Percentiles rank a stretch among this genome's conserved stretches.
phyloP scores from a whole-genome alignment of 2,888 invertebrate species.

The Gortyna flavago region DNA sequence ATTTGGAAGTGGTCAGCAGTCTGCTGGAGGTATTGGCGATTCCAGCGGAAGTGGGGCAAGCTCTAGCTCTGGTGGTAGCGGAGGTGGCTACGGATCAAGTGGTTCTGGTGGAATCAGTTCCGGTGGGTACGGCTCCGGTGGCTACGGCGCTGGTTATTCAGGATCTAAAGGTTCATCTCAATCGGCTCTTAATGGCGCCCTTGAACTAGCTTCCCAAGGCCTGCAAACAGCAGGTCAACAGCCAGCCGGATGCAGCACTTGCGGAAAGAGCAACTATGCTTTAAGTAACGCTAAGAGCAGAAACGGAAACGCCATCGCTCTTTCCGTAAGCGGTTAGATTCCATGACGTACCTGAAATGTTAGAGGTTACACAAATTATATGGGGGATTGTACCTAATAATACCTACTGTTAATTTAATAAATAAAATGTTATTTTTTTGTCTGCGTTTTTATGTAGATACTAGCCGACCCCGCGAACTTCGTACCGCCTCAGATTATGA shows the following conservation, averaged over 20 bases:
- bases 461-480: too few species aligned
- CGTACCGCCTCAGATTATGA: too few species aligned
- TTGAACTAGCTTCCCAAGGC: slow-evolving; percentile 80
- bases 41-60: slow-evolving; percentile 32
- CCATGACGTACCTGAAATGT: slow-evolving; percentile 12
- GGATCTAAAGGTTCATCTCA: slow-evolving; percentile 58
- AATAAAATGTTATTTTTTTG: slow-evolving; percentile 34
- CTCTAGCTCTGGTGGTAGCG: slow-evolving; percentile 25
- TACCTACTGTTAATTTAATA: slow-evolving; percentile 13
- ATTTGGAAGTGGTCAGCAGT: slow-evolving; percentile 33
- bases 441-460: slow-evolving; percentile 37
- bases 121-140: slow-evolving; percentile 19
- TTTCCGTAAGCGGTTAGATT: slow-evolving; percentile 82
- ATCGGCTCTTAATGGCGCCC: slow-evolving; percentile 77
- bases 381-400: slow-evolving; percentile 17
- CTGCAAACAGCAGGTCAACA: slow-evolving; percentile 70
- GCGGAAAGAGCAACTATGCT: slow-evolving; percentile 80
- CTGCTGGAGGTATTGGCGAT: slow-evolving; percentile 37
- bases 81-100: slow-evolving; percentile 10
- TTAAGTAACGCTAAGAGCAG: slow-evolving; percentile 85
- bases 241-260: slow-evolving; percentile 77
- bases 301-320: slow-evolving; percentile 82
- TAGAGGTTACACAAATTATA: background rate
- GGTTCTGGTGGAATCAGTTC: slow-evolving; percentile 3
- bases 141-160: slow-evolving; percentile 19